Percentiles rank a stretch among this genome's conserved stretches.
Conservation (phyloP, 2,888 invertebrate species). For the Operophtera brumata region DNA sequence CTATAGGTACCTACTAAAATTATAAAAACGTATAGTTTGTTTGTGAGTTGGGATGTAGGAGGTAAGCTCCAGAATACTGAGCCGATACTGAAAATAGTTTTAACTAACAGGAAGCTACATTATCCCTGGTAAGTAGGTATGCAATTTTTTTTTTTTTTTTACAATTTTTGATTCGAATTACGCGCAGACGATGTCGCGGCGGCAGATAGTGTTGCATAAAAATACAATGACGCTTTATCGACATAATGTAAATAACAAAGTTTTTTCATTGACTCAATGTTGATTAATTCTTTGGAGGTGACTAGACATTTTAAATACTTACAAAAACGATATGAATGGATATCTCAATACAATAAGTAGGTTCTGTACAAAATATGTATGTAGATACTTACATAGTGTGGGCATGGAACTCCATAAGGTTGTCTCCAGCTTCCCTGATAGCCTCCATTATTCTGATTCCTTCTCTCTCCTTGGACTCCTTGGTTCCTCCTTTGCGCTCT, state of each 20-base stretch:
- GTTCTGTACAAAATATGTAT: background rate
- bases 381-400: slow-evolving; percentile 45
- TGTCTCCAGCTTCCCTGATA: slow-evolving; percentile 20
- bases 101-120: no score
- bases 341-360: background rate
- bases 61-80: no score
- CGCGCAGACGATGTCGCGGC: no score
- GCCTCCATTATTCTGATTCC: slow-evolving; percentile 31
- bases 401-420: slow-evolving; percentile 28
- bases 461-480: slow-evolving; percentile 39
- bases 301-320: background rate
- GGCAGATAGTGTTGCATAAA: background rate
- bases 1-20: no score
- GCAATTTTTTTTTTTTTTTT: no score
- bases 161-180: no score
- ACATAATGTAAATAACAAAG: background rate
- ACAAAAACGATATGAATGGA: background rate
- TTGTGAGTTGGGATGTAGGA: no score
- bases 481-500: slow-evolving; percentile 56
- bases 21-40: no score
- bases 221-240: background rate
- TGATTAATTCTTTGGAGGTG: background rate
- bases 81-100: no score
- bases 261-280: background rate
- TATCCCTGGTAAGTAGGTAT: no score